Base-by-base conservation (phyloP, 2,113 vertebrate species). In the Nematolebias whitei region DNA sequence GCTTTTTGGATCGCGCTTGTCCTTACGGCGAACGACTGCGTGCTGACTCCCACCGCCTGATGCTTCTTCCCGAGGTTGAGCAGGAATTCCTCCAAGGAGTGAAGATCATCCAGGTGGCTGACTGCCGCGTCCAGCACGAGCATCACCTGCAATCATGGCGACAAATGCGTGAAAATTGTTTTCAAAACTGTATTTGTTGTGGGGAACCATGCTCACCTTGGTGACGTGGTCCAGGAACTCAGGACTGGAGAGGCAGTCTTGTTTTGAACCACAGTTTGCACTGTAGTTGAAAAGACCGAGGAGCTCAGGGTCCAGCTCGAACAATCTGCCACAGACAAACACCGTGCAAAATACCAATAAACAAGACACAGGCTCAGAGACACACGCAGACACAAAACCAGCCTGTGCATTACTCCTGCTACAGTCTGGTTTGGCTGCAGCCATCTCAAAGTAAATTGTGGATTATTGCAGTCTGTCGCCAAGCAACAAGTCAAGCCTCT, bases 221-320 rank as follows among this genome's bases (percentile, higher is more conserved):
- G 93, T 94, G 83, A 99, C 92, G 82, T 98, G 96, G 55, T 96
- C 96, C 88, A 96, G 88, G 86, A 99, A 98, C 88, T 95, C 94
- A 0, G 95, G 94, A 64, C 93, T 95, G 5, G 95, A 94, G 29
- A 99, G 93, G 71, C 95, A 97, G 80, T 96, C 96, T 80, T 95
- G 92, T 11, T 92, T 88, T 64, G 92, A 94, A 77, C 92, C 88
- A 87, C 95, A 96, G 74, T 93, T 93, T 82, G 93, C 94, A 48
- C 92, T 95, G 80, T 97, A 98, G 87, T 94, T 91, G 90, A 98
- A 99, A 77, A 98, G 94, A 66, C 80, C 88, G 80, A 96, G 90
- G 41, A 99, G 91, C 22, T 85, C 90, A 12, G 97, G 96, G 62
- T 98, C 95, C 91, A 98, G 86, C 83, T 96, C 94, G 90, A 99